These are phyloP conservation scores for Pristionchus fissidentatus DNA, from an alignment of 2,888 invertebrate genomes.

Conservation along the genomic window DNA sequence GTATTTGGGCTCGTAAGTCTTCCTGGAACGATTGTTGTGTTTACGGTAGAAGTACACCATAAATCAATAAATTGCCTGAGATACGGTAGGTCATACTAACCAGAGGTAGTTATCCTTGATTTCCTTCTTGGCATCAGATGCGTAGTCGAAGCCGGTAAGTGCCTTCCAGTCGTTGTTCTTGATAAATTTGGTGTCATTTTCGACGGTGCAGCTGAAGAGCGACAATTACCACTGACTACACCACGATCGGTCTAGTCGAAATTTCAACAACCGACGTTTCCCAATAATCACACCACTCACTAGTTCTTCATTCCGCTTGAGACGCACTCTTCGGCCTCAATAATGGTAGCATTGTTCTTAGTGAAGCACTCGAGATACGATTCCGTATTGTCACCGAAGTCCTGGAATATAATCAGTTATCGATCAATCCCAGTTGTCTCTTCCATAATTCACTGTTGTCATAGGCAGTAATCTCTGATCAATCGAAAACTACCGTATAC, in stretches of 20 bases:
- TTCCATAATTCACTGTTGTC: no score
- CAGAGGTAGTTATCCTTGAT: no score
- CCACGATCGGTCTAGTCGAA: no score
- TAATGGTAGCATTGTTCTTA: not conserved
- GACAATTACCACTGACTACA: not conserved
- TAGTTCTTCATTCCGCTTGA: not conserved
- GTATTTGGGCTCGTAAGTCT: not conserved
- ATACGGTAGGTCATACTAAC: no score
- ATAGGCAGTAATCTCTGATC: no score
- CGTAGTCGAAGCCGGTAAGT: not conserved
- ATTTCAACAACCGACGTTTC: not conserved
- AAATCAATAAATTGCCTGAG: not conserved
- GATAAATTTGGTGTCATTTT: not conserved
- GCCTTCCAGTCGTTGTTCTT: not conserved
- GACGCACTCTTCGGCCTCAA: not conserved
- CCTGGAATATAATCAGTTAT: not conserved
- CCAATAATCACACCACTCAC: constrained; percentile 8
- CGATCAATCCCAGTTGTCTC: no score
- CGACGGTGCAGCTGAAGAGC: not conserved
- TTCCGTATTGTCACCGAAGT: not conserved
- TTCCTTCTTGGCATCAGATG: not conserved
- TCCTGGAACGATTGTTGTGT: not conserved
- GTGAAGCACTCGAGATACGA: not conserved
- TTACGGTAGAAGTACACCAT: not conserved
- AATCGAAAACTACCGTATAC: not conserved